phyloP scores from a whole-genome alignment of 2,113 vertebrate species.

The Erythrocebus patas region DNA sequence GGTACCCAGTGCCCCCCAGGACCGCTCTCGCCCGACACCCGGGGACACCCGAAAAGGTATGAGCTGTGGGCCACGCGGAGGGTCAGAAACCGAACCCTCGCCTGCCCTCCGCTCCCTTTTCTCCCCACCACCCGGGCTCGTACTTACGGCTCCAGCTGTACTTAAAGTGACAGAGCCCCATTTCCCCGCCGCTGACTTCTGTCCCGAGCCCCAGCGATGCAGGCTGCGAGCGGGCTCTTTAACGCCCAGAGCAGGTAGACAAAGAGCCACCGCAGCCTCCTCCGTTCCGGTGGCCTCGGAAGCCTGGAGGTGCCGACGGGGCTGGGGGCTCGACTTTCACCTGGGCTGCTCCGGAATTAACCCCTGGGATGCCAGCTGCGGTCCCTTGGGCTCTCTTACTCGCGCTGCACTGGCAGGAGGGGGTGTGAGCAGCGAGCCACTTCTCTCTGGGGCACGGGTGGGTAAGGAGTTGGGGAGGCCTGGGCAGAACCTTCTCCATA shows the following conservation, averaged over 20 bases:
- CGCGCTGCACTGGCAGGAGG: neutral
- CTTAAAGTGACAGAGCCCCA: slow-evolving; percentile 80
- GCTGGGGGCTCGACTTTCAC: slow-evolving; percentile 30
- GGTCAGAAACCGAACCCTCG: slow-evolving; percentile 34
- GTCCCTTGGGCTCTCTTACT: neutral
- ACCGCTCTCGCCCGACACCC: neutral
- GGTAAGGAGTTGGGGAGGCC: neutral
- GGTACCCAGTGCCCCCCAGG: neutral
- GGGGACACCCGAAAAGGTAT: neutral
- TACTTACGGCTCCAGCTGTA: slow-evolving; percentile 72
- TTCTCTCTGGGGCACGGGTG: neutral
- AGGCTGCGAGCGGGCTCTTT: slow-evolving; percentile 74
- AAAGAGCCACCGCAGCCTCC: slow-evolving; percentile 66
- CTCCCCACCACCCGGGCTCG: slow-evolving; percentile 35
- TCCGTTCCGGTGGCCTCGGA: neutral
- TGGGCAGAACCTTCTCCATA: too few relatives aligned
- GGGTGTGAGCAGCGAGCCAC: neutral
- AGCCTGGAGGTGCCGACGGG: neutral
- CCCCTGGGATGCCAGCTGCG: slow-evolving; percentile 17
- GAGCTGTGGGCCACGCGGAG: slow-evolving; percentile 41
- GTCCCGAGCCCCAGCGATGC: slow-evolving; percentile 36
- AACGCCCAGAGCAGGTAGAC: slow-evolving; percentile 80
- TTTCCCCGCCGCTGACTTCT: slow-evolving; percentile 57
- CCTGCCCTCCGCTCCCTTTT: slow-evolving; percentile 41
- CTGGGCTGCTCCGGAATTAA: slow-evolving; percentile 22